Evolutionary conservation across 2,888 invertebrate genomes (phyloP), one percentile per base, ranked within the genome.

Genomic region (Chloroclysta siterata): DNA sequence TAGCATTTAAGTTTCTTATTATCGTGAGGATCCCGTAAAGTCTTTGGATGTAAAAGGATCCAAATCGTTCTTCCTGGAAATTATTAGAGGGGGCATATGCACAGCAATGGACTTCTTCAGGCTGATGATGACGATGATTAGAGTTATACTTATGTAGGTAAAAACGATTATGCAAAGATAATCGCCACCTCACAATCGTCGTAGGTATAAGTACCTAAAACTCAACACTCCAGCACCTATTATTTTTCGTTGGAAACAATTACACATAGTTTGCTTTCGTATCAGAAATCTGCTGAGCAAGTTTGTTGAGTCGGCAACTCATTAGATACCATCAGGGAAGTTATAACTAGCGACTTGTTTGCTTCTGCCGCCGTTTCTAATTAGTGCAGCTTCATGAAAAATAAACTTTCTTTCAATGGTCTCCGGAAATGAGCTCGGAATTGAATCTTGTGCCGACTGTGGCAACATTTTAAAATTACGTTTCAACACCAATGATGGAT

Each of bases 251-350:
- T 42, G 14, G 14, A 1, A 42, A 6, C 42, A 42, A 44, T 7
- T 15, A 5, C 22, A 2, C 10, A 11, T 58, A 60, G 50, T 62
- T 66, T 17, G 33, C 47, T 53, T 53, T 54, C 51, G 46, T 52
- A 53, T 56, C 58, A 59, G 29, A 39, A 62, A 55, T 64, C 65
- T 65, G 57, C 53, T 54, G 59, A 48, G 63, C 55, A 65, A 71
- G 68, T 67, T 52, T 14, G 54, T 57, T 36, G 58, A 73, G 73
- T 74, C 69, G 66, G 72, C 72, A 74, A 72, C 71, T 60, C 61
- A 69, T 66, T 59, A 72, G 73, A 71, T 72, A 65, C 53, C 69
- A 70, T 58, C 63, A 66, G 60, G 58, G 61, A 72, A 72, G 59
- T 72, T 74, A 67, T 68, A 74, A 70, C 59, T 64, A 63, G 55